A percentile compares a stretch with the other conserved stretches of the same genome.
Conservation (phyloP, 2,113 vertebrate species). For the Platichthys stellatus region DNA sequence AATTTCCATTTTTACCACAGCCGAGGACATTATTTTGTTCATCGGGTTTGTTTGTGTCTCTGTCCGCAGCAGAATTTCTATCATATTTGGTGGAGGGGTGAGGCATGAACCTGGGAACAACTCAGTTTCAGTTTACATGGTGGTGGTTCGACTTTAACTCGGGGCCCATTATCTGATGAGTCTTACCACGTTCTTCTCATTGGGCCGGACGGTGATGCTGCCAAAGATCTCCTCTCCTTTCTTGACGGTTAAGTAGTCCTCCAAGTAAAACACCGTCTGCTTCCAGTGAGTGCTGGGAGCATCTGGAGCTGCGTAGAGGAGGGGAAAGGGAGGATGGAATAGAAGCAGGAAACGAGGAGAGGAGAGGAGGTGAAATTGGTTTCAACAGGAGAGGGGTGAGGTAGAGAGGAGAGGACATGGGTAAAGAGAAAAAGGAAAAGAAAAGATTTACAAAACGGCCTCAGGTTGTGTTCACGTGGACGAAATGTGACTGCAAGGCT, state of each 20-base stretch:
- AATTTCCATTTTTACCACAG: no score
- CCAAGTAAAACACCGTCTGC: slow-evolving; percentile 97
- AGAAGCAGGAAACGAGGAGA: not conserved
- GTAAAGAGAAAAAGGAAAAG: not conserved
- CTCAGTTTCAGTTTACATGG: no score
- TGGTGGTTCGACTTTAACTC: not conserved
- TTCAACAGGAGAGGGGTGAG: not conserved
- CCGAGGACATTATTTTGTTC: no score
- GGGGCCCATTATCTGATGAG: not conserved
- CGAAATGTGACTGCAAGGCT: slow-evolving; percentile 3
- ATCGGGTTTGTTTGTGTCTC: no score
- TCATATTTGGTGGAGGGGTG: no score
- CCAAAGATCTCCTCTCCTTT: slow-evolving; percentile 96
- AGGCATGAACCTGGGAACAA: no score
- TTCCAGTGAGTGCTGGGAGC: slow-evolving; percentile 98
- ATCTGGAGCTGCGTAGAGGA: slow-evolving; percentile 86
- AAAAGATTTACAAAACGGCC: slow-evolving; percentile 16
- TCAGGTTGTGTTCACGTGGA: not conserved
- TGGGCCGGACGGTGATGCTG: slow-evolving; percentile 93
- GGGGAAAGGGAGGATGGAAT: not conserved
- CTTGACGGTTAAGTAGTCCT: slow-evolving; percentile 96
- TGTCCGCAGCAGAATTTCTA: no score
- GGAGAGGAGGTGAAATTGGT: not conserved
- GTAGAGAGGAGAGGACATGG: not conserved
- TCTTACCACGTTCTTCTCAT: slow-evolving; percentile 95